Base-by-base conservation (phyloP, 2,797 vertebrate species). In the Phoxinus dragarum region DNA sequence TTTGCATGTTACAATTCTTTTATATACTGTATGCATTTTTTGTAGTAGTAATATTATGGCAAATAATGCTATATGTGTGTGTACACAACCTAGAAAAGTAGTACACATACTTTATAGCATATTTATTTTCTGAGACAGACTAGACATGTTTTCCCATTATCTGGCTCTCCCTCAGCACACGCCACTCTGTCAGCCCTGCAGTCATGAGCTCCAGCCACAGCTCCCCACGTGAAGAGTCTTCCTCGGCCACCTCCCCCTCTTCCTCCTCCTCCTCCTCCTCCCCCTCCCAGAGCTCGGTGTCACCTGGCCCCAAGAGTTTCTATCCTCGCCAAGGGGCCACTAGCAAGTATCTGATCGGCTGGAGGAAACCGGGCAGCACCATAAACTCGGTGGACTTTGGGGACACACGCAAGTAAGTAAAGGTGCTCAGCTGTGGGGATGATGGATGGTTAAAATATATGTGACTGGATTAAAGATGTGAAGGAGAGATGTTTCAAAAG, bases 351-450 rank as follows among this genome's bases (percentile, higher is more conserved):
- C 95, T 99, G 93, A 99, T 99, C 0, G 98, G 98, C 91, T 99
- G 98, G 98, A 98, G 98, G 93, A 99, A 99, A 87, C 98, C 98
- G 0, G 98, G 98, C 90, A 98, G 98, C 93, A 99, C 97, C 92
- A 99, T 99, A 92, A 99, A 99, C 94, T 99, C 98, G 10, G 98
- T 99, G 90, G 98, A 98, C 90, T 99, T 99, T 88, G 98, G 99
- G 94, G 98, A 99, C 93, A 96, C 97, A 5, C 96, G 98, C 93
- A 99, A 99, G 98, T 99, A 97, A 97, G 97, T 10, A 3, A 34
- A 78, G 40, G 72, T 75, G 66, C 75, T 77, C 76, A 17, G 40
- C 44, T 68, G 6, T 14, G n/a, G 52, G 74, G 61, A 40, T 52
- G 47, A 75, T 40, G 47, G 59, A 76, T 59, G 71, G 71, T 47